Evolutionary conservation across 2,888 invertebrate species (phyloP), one percentile per base, ranked within the genome.

Genomic region (Cistogaster globosa): DNA sequence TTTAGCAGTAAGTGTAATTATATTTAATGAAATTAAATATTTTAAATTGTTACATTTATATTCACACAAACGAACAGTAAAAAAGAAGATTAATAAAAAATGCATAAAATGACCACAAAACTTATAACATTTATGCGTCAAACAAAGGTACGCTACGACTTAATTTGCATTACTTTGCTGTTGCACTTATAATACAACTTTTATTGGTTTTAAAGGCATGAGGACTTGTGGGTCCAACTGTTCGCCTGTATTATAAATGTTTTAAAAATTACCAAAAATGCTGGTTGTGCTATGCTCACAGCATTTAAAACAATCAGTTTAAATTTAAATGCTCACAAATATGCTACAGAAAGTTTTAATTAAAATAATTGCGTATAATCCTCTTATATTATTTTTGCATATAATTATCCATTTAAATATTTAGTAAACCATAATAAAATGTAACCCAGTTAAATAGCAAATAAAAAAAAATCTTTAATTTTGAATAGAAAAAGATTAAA

Each of bases 1-100:
- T 57, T 45, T 26, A 42, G 36, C 63, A 71, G 65, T 48, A 79
- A 85, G 65, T 82, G 75, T 76, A 79, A 85, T 85, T 82, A 85
- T 82, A 79, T 79, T 82, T 82, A 79, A 85, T 79, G 71, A 85
- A 85, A 85, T 85, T 85, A 85, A 85, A 85, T 85, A 85, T 82
- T 85, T 85, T 85, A 85, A 85, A 82, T 82, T 78, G 78, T 82
- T 82, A 42, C 75, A 85, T 60, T 74, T 74, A 58, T 68, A 62
- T 67, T 26, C 53, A 58, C 38, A 42, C 38, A 69, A 1, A 53
- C 4, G 8, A 8, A 68, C 18, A 12, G n/a, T 14, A 48, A 16
- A 48, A 3, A 14, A 48, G 18, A 14, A n/a, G 14, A 48, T 36
- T 14, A 36, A 20, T 69, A 84, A 57, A 22, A 62, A n/a, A 36